Evolutionary conservation across 2,113 vertebrate genomes (phyloP).

Genomic region (Actinemys pallida): DNA sequence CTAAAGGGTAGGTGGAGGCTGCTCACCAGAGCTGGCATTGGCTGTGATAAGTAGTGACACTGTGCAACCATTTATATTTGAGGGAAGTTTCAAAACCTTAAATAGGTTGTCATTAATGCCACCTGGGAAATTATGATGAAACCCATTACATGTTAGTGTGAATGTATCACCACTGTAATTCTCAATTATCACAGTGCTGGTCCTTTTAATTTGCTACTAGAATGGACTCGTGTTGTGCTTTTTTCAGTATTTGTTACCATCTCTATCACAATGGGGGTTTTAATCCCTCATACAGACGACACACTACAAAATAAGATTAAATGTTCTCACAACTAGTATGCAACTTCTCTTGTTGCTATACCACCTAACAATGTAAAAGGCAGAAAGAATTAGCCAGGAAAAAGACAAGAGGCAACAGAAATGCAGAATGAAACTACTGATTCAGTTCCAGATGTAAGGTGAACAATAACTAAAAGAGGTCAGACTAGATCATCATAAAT

Average conservation of each 20-base stretch:
- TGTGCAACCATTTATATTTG: not conserved
- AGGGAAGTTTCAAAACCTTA: not conserved
- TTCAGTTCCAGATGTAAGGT: not conserved
- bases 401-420: not conserved
- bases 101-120: not conserved
- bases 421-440: not conserved
- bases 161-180: not conserved
- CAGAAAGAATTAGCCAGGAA: not conserved
- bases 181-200: not conserved
- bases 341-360: not conserved
- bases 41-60: fast-evolving
- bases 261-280: not conserved
- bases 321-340: not conserved
- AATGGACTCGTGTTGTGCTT: not conserved
- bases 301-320: not conserved
- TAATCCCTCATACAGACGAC: not conserved
- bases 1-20: not conserved
- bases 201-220: not conserved
- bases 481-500: not conserved
- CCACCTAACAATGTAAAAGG: fast-evolving
- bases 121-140: not conserved
- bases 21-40: fast-evolving
- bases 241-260: not conserved
- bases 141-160: not conserved
- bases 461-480: not conserved